Percentiles rank a stretch among this genome's conserved stretches.
Conservation (phyloP, 2,888 invertebrate species). For the Hemistola chrysoprasaria region DNA sequence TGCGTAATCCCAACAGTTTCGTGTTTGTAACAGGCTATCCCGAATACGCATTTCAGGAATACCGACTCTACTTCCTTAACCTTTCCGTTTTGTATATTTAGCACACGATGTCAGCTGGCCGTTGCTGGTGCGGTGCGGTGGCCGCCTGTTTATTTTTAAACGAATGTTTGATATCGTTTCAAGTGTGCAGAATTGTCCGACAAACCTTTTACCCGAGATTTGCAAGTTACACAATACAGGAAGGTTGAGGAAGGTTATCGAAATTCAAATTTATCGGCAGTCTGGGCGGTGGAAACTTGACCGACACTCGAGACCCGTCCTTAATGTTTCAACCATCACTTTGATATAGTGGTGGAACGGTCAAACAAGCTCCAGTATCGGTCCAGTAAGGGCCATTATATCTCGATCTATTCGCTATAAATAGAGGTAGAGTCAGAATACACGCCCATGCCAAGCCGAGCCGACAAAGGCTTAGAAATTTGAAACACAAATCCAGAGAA, state of each 20-base stretch:
- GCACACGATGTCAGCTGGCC: constrained; percentile 15
- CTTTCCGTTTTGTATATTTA: constrained; percentile 28
- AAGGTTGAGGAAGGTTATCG: constrained; percentile 36
- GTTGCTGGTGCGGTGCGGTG: too few species aligned
- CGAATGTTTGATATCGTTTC: constrained; percentile 2
- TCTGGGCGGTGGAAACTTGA: constrained; percentile 55
- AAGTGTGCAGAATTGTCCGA: constrained; percentile 2
- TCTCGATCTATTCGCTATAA: constrained; percentile 50
- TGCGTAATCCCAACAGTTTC: constrained; percentile 67
- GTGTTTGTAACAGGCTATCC: constrained; percentile 53
- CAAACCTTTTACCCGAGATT: constrained; percentile 19
- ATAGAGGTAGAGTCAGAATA: constrained; percentile 38
- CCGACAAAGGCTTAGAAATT: constrained; percentile 44
- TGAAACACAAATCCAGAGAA: constrained; percentile 34
- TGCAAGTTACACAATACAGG: constrained; percentile 21
- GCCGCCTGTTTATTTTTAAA: constrained; percentile 7
- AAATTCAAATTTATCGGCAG: constrained; percentile 48
- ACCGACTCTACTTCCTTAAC: constrained; percentile 44
- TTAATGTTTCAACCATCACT: constrained; percentile 59
- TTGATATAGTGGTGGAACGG: constrained; percentile 54
- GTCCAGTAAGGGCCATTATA: constrained; percentile 44
- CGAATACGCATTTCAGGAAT: constrained; percentile 56
- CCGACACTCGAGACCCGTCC: constrained; percentile 49
- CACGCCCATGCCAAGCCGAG: constrained; percentile 39
- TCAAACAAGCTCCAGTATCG: constrained; percentile 46